Evolutionary conservation across 2,113 vertebrate species (phyloP), one percentile per base, ranked within the genome.

Genomic region (Neodontobutis hainanensis): DNA sequence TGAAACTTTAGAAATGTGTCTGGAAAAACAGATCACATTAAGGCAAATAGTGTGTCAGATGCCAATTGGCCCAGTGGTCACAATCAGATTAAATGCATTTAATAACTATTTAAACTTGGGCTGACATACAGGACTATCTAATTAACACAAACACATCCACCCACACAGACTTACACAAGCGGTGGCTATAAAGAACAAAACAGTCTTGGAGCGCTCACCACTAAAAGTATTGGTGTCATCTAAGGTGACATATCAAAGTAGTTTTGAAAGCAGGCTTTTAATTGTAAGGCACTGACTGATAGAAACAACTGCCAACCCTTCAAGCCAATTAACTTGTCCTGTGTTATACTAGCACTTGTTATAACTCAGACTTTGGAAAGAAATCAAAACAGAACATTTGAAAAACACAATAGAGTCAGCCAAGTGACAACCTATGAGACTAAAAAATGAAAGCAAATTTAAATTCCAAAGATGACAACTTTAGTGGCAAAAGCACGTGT

Each of bases 101-200:
- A 51, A 82, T 75, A 85, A 82, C 76, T 65, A 85, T 82, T 82
- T 65, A 85, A 72, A 63, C 77, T 69, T 10, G 35, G 75, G 64
- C 56, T 43, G 6, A 56, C 66, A 53, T 61, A 43, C 44, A 58
- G 35, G 43, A 16, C 63, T 70, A 53, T 74, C 35, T 64, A 84
- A 83, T 82, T 78, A 85, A 78, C 57, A 77, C 85, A 56, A 43
- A 43, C 58, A 61, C 56, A 43, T 19, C 7, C 50, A 44, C 58
- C 50, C 67, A 49, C 56, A 42, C 49, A 66, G 55, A 48, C 43
- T 40, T 52, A n/a, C 43, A 46, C 68, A 11, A 73, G 64, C 1
- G 11, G 50, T 71, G 70, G 67, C 73, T 75, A 77, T 47, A 66
- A 75, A 76, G 56, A 67, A 2, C 68, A 47, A 77, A 78, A 55